These are phyloP conservation scores for Circaetus gallicus DNA, from an alignment of 2,113 vertebrate genomes.

Conservation along the genomic window DNA sequence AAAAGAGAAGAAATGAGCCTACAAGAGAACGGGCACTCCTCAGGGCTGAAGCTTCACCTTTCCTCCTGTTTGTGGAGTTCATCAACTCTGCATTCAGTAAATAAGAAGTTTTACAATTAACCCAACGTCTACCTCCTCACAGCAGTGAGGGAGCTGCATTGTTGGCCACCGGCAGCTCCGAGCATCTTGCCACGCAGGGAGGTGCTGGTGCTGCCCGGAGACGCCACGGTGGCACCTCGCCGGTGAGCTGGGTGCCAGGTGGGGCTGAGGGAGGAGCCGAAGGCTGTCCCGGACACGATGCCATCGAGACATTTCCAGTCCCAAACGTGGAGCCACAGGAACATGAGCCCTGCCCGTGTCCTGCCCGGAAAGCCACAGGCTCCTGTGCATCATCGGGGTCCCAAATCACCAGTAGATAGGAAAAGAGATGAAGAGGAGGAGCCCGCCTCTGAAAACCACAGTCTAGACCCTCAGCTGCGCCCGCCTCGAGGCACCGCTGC, in stretches of 20 bases:
- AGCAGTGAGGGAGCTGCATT: background rate
- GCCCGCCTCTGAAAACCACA: background rate
- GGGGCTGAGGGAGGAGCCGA: background rate
- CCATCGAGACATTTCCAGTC: background rate
- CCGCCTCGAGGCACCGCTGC: background rate
- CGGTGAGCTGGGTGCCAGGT: background rate
- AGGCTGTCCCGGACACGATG: background rate
- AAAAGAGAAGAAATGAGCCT: background rate
- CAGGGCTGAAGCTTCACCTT: background rate
- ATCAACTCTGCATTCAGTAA: background rate
- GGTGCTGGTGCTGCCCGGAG: accelerated
- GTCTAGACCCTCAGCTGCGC: background rate
- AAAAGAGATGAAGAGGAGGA: background rate
- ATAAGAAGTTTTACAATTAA: background rate
- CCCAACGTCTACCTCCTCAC: accelerated
- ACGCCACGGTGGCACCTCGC: accelerated
- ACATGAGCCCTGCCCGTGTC: background rate
- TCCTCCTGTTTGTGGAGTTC: background rate
- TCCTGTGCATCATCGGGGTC: background rate
- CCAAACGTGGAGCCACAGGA: background rate
- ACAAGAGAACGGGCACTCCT: accelerated
- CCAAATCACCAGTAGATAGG: background rate
- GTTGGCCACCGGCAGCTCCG: background rate
- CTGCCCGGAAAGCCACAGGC: background rate
- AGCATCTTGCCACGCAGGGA: background rate